A percentile compares a stretch with the other conserved stretches of the same genome.
phyloP scores from a whole-genome alignment of 1,140 invertebrate species.

The Eurytemora carolleeae region DNA sequence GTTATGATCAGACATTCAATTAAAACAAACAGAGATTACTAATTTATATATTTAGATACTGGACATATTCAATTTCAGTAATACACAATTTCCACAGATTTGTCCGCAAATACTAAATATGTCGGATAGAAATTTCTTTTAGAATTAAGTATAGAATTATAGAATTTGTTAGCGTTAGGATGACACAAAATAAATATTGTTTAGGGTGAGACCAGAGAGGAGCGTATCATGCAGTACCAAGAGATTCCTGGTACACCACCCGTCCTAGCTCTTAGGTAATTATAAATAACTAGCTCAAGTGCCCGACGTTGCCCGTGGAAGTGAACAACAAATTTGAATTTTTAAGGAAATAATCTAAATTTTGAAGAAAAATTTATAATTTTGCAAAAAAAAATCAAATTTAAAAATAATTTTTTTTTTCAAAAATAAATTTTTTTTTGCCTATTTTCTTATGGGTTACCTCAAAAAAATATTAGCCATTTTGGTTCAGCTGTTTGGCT shows the following conservation, averaged over 20 bases:
- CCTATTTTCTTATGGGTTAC: no score
- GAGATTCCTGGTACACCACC: slow-evolving; percentile 32
- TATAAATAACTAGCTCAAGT: neutral
- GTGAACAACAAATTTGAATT: no score
- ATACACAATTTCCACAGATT: neutral
- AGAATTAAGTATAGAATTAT: slow-evolving; percentile 11
- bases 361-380: neutral
- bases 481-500: no score
- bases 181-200: no score
- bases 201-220: slow-evolving; percentile 35
- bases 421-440: no score
- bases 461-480: no score
- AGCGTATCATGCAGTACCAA: slow-evolving; percentile 44
- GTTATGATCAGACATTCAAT: no score
- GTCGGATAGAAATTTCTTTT: neutral
- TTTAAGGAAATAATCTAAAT: neutral
- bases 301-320: no score
- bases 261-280: slow-evolving; percentile 38
- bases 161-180: slow-evolving; percentile 12
- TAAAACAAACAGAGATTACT: no score
- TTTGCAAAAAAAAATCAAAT: neutral
- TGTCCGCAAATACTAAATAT: neutral
- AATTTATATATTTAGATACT: neutral
- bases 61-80: neutral
- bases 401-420: no score